phyloP scores from a whole-genome alignment of 1,140 invertebrate species.

The Nasonia longicornis region DNA sequence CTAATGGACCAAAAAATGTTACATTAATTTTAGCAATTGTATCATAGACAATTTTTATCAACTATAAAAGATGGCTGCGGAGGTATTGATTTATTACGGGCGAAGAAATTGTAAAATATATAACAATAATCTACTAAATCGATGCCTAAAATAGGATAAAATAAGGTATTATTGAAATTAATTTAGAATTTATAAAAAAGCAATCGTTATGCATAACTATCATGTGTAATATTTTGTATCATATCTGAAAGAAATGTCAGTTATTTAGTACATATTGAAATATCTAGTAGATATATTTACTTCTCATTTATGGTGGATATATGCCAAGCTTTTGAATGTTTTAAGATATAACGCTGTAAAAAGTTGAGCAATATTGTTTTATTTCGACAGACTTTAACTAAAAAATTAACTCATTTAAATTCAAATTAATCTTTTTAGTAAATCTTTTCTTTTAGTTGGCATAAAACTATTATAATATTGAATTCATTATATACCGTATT shows the following conservation, averaged over 20 bases:
- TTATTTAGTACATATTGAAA: too few species aligned
- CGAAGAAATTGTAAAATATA: conserved; percentile 25
- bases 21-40: conserved; percentile 37
- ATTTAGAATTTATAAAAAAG: not conserved
- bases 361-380: not conserved
- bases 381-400: not conserved
- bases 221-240: not conserved
- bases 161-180: not conserved
- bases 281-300: too few species aligned
- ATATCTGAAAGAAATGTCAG: not conserved
- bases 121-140: conserved; percentile 7
- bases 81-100: conserved; percentile 25
- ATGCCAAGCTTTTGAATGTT: not conserved
- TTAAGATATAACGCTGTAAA: not conserved
- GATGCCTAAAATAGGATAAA: conserved; percentile 13
- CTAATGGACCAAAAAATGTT: conserved; percentile 45
- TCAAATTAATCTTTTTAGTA: not conserved
- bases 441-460: not conserved
- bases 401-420: not conserved
- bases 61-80: not conserved
- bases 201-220: not conserved
- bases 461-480: not conserved
- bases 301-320: too few species aligned
- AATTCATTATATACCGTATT: not conserved
- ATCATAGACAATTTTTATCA: conserved; percentile 28